A percentile compares a stretch with the other conserved stretches of the same genome.
Conservation (phyloP, 2,888 invertebrate species). For the Acleris cristana region DNA sequence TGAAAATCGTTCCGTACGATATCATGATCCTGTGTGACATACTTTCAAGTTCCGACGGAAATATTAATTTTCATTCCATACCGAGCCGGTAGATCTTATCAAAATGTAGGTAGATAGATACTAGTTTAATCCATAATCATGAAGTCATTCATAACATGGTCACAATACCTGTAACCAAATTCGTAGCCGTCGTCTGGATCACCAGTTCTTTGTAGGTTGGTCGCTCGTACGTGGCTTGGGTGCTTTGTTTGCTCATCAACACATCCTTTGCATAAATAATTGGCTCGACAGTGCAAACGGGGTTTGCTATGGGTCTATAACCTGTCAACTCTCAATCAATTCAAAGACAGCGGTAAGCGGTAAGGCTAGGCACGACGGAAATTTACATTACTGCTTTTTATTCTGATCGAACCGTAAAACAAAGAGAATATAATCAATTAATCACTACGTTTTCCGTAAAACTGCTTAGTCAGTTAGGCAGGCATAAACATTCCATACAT, state of each 20-base stretch:
- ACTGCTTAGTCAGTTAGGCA: too few species aligned
- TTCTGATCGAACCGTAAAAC: too few species aligned
- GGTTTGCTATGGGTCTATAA: slow-evolving; percentile 18
- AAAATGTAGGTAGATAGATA: slow-evolving; percentile 20
- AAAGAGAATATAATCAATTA: too few species aligned
- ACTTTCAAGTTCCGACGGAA: slow-evolving; percentile 19
- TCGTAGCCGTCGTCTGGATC: slow-evolving; percentile 1
- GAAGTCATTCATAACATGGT: neutral
- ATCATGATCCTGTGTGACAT: too few species aligned
- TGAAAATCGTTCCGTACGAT: too few species aligned
- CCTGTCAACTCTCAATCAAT: slow-evolving; percentile 21
- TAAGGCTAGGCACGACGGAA: neutral
- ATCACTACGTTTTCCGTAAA: too few species aligned
- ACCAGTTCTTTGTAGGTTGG: slow-evolving; percentile 14
- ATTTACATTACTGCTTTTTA: neutral
- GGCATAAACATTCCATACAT: too few species aligned
- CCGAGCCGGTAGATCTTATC: slow-evolving; percentile 16
- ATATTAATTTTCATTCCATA: slow-evolving; percentile 28
- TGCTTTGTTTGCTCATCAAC: slow-evolving; percentile 28
- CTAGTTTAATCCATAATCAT: too few species aligned
- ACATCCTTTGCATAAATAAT: slow-evolving; percentile 33
- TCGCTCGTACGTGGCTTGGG: slow-evolving; percentile 15
- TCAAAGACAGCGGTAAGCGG: slow-evolving; percentile 3
- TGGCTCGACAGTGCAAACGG: slow-evolving; percentile 6
- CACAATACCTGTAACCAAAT: slow-evolving; percentile 13